Conservation (phyloP, 2,888 invertebrate genomes). For the Acholoe squamosa region DNA sequence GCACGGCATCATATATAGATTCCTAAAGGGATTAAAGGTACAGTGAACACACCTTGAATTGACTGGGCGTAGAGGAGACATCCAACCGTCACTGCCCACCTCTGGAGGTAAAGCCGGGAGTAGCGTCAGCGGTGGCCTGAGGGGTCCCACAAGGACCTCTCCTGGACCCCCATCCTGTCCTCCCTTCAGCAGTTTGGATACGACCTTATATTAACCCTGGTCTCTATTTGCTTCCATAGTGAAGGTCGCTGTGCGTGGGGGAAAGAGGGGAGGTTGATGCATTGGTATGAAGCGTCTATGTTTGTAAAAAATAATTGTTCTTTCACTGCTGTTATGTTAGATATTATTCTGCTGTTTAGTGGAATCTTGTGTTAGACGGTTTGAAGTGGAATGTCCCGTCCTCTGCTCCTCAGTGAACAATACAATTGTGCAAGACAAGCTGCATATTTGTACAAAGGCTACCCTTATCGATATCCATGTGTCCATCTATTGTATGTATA, state of each 20-base stretch:
- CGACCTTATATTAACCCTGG: background rate
- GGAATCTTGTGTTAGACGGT: background rate
- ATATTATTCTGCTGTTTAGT: no score
- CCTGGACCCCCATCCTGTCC: constrained; percentile 1
- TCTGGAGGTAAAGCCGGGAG: constrained; percentile 45
- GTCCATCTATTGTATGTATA: constrained; percentile 3
- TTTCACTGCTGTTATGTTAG: background rate
- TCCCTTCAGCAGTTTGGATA: constrained; percentile 43
- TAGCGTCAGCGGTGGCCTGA: background rate
- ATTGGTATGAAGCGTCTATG: background rate
- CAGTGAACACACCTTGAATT: background rate
- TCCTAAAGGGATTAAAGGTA: no score
- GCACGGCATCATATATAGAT: no score
- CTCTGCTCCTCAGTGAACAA: background rate
- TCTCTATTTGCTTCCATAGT: background rate
- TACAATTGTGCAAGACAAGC: constrained; percentile 1
- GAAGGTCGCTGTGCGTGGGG: constrained; percentile 38
- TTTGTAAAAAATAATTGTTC: background rate
- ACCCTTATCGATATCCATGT: constrained; percentile 6
- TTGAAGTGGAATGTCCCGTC: constrained; percentile 18
- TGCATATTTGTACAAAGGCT: background rate
- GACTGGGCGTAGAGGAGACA: background rate
- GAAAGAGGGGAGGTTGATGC: background rate
- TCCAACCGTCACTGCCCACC: background rate
- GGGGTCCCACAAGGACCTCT: background rate